Conservation (phyloP, 2,113 vertebrate species). For the Scomber japonicus region DNA sequence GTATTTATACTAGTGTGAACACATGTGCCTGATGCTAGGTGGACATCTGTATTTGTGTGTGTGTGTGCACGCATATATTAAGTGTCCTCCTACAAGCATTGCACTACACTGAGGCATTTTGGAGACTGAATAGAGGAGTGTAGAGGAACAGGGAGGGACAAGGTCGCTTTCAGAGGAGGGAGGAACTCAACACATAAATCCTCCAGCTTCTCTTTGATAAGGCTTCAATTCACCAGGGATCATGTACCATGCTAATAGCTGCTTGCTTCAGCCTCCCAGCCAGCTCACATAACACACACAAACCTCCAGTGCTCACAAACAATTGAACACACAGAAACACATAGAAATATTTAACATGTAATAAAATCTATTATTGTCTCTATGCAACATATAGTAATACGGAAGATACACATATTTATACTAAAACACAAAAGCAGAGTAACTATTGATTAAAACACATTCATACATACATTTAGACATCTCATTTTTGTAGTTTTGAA, state of each 20-base stretch:
- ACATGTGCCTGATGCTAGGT: neutral
- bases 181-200: conserved; percentile 78
- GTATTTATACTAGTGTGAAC: neutral
- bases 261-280: conserved; percentile 51
- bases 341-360: neutral
- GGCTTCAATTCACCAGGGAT: conserved; percentile 74
- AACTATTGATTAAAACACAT: neutral
- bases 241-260: conserved; percentile 67
- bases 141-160: conserved; percentile 66
- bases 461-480: neutral
- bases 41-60: conserved; percentile 6
- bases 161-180: conserved; percentile 75
- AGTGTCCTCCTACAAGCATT: conserved; percentile 38
- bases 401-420: neutral
- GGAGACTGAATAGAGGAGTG: conserved; percentile 60
- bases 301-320: neutral
- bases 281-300: conserved; percentile 38
- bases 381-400: neutral
- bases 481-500: neutral
- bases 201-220: conserved; percentile 73
- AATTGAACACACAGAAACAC: neutral
- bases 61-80: conserved; percentile 44
- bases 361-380: neutral
- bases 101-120: conserved; percentile 49
- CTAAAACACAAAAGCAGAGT: neutral